Base-by-base conservation (phyloP, 2,113 vertebrate species). In the Chaenocephalus aceratus region DNA sequence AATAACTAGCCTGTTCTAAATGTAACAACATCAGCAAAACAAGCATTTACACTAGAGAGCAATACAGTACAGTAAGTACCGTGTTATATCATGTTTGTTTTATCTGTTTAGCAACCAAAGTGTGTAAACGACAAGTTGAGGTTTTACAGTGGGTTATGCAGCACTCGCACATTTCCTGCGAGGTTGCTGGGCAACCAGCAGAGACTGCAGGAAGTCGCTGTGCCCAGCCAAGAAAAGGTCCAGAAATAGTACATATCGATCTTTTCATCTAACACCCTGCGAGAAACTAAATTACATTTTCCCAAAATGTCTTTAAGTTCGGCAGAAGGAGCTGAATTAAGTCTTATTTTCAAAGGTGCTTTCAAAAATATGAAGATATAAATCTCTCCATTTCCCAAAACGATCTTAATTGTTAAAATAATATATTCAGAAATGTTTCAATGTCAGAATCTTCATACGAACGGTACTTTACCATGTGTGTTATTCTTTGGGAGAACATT, bases 151-250 rank as follows among this genome's bases (percentile, higher is more conserved):
- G 45, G 59, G 18, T 36, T 53, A 14, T 74, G 63, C 44, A 54
- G 41, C 41, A 62, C n/a, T 62, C 14, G 18, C 16, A 51, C 5
- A 48, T 34, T 75, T 1, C 2, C 23, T 60, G 4, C 18, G 48
- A 60, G 21, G 85, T 80, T 84, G 74, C 85, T 66, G 75, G 51
- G 78, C 74, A 80, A 83, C 72, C 62, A 75, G 52, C 23, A 3
- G 41, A 60, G 7, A 53, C 44, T 65, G 48, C 11, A 63, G 45
- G 30, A 75, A 60, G 72, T 63, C 71, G 13, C 45, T 73, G 53
- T 54, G 8, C 30, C 30, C 1, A 3, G 68, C 80, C 76, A 77
- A 65, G 44, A 70, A 77, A 46, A 26, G 11, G 54, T 78, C 75
- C 66, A 67, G 56, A 81, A 84, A 87, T 87, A 84, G 73, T 49